Evolutionary conservation across 2,113 vertebrate species (phyloP), one percentile per base, ranked within the genome.

Genomic region (Henicopernis longicauda): DNA sequence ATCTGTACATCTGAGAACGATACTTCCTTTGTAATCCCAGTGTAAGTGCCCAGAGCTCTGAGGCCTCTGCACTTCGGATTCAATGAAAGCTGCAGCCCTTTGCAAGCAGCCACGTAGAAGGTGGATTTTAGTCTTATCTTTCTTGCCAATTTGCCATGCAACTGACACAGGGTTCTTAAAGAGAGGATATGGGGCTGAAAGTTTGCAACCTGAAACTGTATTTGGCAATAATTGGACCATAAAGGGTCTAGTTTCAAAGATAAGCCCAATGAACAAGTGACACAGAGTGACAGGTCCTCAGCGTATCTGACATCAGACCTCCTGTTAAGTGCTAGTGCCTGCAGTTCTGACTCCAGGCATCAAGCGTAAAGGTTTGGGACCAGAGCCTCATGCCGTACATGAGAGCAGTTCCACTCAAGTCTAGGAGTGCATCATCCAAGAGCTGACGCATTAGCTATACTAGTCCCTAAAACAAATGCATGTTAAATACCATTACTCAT

Each of bases 291-390:
- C 26, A 73, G 13, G 6, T 66, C 40, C 45, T 73, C 58, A 38
- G 13, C 16, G 9, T 21, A 32, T 34, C 31, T 58, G 44, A 40
- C 29, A n/a, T 67, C 31, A 69, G 32, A 34, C 19, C 50, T 62
- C 34, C 73, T 71, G 20, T 26, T 66, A 62, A 81, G 32, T 14
- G 6, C 9, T 62, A 10, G 22, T 45, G 7, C 6, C 15, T 78
- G n/a, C 17, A 27, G 0, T 3, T 69, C 34, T 58, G 58, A 27
- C 22, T 40, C 31, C n/a, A 62, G 25, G 12, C 15, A 42, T 10
- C 0, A 0, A 31, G 13, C 14, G 66, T n/a, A 34, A 58, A 81
- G 20, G 2, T 70, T 40, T 50, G 36, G 63, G 50, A 59, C 26
- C n/a, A 81, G 55, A 70, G 4, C 13, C 29, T 73, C 42, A 27